phyloP scores from a whole-genome alignment of 1,140 invertebrate species.

The Bilobella aurantiaca region DNA sequence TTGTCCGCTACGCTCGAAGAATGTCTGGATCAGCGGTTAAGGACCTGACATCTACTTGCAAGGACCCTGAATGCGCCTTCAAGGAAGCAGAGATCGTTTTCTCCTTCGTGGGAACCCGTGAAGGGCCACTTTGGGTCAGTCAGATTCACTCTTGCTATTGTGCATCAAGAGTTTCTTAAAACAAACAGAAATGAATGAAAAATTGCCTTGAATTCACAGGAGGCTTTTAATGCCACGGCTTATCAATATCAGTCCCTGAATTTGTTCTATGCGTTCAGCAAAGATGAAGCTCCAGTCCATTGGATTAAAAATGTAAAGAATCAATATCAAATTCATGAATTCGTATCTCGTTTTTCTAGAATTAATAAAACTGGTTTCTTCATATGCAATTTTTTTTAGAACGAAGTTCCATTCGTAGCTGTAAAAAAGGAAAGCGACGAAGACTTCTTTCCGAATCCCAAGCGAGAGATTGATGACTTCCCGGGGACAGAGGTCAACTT shows the following conservation, averaged over 20 bases:
- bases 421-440: constrained; percentile 19
- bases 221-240: constrained; percentile 61
- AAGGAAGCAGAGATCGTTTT: constrained; percentile 71
- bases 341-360: constrained; percentile 18
- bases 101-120: constrained; percentile 66
- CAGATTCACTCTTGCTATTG: too few relatives aligned
- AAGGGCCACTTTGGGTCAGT: constrained; percentile 64
- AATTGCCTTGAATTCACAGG: constrained; percentile 43
- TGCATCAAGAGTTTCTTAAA: constrained; percentile 2
- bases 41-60: constrained; percentile 51
- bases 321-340: not conserved
- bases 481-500: constrained; percentile 6
- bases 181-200: not conserved
- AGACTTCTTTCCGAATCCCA: not conserved
- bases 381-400: constrained; percentile 7
- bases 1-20: constrained; percentile 83
- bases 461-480: not conserved
- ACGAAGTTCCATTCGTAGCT: constrained; percentile 10
- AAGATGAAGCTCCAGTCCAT: constrained; percentile 23
- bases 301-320: not conserved
- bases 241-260: constrained; percentile 66
- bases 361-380: not conserved
- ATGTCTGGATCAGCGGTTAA: constrained; percentile 79
- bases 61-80: constrained; percentile 65
- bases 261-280: constrained; percentile 70